Evolutionary conservation across 2,797 vertebrate species (phyloP).

Genomic region (Myripristis jacobus): DNA sequence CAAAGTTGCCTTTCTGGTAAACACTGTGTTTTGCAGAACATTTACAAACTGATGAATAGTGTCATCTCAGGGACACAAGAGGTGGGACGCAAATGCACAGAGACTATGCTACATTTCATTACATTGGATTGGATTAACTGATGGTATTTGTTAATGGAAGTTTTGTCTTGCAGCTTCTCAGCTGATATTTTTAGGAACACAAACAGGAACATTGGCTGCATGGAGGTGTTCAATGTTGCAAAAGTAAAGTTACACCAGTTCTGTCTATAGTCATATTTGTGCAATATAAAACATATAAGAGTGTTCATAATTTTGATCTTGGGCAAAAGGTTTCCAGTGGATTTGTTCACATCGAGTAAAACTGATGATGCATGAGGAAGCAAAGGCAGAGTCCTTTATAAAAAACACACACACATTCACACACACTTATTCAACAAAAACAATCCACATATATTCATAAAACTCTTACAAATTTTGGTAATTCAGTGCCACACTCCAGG

Average conservation of each 20-base stretch:
- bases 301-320: slow-evolving; percentile 2
- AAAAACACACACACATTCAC: slow-evolving; percentile 1
- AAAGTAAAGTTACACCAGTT: slow-evolving; percentile 1
- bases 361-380: slow-evolving; percentile 8
- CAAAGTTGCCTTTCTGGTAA: slow-evolving; percentile 23
- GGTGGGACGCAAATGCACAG: neutral
- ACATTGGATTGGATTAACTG: neutral
- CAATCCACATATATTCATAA: neutral
- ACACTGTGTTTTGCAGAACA: slow-evolving; percentile 11
- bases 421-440: too few relatives aligned
- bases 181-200: neutral
- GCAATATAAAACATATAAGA: neutral
- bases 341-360: slow-evolving; percentile 14
- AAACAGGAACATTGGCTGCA: slow-evolving; percentile 14
- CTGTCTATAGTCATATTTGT: slow-evolving; percentile 30
- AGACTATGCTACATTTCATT: neutral
- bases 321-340: slow-evolving; percentile 8
- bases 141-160: neutral
- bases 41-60: neutral
- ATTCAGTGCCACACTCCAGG: neutral
- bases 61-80: neutral
- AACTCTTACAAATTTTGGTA: slow-evolving; percentile 1
- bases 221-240: neutral
- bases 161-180: neutral
- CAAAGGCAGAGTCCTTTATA: slow-evolving; percentile 1